Evolutionary conservation across 1,140 invertebrate species (phyloP).

Genomic region (Apis florea): DNA sequence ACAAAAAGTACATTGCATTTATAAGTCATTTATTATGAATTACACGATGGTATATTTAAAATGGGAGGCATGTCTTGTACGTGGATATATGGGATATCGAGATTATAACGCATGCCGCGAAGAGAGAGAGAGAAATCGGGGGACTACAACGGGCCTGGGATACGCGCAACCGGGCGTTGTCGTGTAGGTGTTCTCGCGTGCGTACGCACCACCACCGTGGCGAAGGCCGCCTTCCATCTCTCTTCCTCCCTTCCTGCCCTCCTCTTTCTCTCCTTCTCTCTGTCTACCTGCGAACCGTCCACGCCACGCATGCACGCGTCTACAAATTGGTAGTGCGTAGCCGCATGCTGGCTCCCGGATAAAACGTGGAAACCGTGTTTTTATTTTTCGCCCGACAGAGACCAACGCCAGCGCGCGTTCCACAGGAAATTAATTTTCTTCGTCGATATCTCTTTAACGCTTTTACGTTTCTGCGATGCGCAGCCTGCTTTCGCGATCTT

Average conservation of each 20-base stretch:
- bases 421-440: conserved; percentile 21
- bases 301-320: conserved; percentile 52
- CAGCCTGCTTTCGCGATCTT: no score
- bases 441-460: conserved; percentile 24
- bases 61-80: conserved; percentile 78
- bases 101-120: conserved; percentile 78
- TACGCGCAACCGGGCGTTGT: conserved; percentile 56
- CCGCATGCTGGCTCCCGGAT: conserved; percentile 62
- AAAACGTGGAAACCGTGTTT: conserved; percentile 54
- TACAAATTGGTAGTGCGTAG: conserved; percentile 65
- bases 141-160: conserved; percentile 55
- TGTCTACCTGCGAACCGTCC: conserved; percentile 7
- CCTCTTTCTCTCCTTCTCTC: background rate
- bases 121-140: conserved; percentile 55
- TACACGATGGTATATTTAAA: conserved; percentile 81
- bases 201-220: conserved; percentile 39
- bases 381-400: conserved; percentile 9
- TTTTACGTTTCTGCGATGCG: background rate
- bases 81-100: conserved; percentile 80
- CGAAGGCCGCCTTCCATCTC: background rate
- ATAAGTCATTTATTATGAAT: conserved; percentile 81
- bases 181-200: conserved; percentile 61
- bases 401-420: background rate
- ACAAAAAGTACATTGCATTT: conserved; percentile 79
- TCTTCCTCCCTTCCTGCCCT: background rate